Conservation (phyloP, 2,888 invertebrate genomes). For the Ophion ventricosus region DNA sequence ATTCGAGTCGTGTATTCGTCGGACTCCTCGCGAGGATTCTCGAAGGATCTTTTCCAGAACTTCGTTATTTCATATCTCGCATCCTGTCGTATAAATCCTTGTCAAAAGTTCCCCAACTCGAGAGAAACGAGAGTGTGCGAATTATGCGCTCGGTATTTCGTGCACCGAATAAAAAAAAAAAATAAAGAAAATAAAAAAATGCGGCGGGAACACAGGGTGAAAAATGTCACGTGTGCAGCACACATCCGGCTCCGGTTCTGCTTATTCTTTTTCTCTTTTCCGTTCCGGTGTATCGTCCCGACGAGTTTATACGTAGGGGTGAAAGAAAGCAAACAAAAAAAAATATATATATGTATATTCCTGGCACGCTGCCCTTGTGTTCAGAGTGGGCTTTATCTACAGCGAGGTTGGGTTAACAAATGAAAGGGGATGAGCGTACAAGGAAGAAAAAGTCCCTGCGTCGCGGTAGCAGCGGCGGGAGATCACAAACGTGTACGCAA, state of each 20-base stretch:
- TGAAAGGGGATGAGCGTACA: background rate
- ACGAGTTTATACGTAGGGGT: background rate
- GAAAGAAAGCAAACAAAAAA: too few relatives aligned
- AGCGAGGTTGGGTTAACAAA: background rate
- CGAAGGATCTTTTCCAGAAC: background rate
- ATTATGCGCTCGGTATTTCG: constrained; percentile 24
- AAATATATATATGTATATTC: background rate
- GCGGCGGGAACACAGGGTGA: background rate
- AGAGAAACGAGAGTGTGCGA: constrained; percentile 13
- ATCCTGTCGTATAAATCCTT: constrained; percentile 12
- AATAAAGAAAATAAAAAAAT: background rate
- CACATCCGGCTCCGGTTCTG: background rate
- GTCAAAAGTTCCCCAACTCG: background rate
- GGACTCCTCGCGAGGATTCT: background rate
- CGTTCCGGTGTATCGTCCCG: background rate
- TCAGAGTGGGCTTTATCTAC: constrained; percentile 7
- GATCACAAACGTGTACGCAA: constrained; percentile 2
- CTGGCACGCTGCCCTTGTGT: constrained; percentile 29
- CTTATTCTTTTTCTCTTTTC: background rate
- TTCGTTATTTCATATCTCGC: constrained; percentile 4
- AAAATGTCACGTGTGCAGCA: constrained; percentile 11
- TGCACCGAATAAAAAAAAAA: background rate
- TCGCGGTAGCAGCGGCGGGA: constrained; percentile 1
- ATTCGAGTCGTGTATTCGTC: background rate
- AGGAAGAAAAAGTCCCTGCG: background rate